Conservation (phyloP, 2,888 invertebrate genomes). For the Melanostoma mellinum region DNA sequence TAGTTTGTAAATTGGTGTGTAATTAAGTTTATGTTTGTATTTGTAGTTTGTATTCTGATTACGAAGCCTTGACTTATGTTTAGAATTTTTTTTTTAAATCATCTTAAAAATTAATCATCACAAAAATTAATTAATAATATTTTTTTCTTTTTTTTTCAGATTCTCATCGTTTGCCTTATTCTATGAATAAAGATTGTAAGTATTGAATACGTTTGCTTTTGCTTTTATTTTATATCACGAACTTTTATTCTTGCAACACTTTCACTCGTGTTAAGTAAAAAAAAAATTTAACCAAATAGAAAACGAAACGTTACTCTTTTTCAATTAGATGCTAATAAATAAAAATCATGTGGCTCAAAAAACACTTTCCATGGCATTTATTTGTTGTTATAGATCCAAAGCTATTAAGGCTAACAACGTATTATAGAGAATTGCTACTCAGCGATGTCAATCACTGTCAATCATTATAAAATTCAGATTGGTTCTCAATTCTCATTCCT, state of each 20-base stretch:
- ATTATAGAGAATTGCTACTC: constrained; percentile 15
- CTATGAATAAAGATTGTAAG: constrained; percentile 28
- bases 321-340: too few species aligned
- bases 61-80: too few species aligned
- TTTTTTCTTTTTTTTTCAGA: constrained; percentile 26
- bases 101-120: not conserved
- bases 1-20: too few species aligned
- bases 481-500: constrained; percentile 41
- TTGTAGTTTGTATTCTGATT: too few species aligned
- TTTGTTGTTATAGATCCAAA: constrained; percentile 17
- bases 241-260: constrained; percentile 1
- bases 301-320: too few species aligned
- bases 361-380: constrained; percentile 22
- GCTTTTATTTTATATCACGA: not conserved
- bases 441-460: constrained; percentile 37
- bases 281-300: too few species aligned
- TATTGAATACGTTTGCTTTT: not conserved
- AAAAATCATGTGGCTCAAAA: not conserved
- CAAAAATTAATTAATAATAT: not conserved
- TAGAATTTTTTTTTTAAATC: too few species aligned
- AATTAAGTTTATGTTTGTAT: too few species aligned
- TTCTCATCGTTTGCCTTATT: constrained; percentile 34
- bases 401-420: not conserved
- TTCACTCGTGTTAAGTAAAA: not conserved
- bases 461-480: constrained; percentile 58